phyloP scores from a whole-genome alignment of 2,888 invertebrate species.

The Apantesis nais region DNA sequence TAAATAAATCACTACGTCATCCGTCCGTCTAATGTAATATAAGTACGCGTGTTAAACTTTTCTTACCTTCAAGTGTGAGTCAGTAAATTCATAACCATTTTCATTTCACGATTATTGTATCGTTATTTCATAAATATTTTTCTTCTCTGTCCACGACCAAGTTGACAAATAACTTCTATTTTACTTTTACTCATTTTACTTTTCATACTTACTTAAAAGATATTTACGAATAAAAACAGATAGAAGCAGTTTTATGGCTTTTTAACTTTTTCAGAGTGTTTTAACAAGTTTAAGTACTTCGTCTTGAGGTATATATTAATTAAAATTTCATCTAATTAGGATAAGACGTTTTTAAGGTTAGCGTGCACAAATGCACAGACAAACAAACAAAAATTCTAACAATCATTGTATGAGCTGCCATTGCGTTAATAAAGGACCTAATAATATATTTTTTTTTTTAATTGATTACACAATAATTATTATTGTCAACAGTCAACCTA shows the following conservation, averaged over 20 bases:
- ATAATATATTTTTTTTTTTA: too few relatives aligned
- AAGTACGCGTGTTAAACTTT: too few relatives aligned
- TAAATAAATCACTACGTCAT: too few relatives aligned
- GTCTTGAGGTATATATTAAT: neutral
- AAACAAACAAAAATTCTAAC: too few relatives aligned
- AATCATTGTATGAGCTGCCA: too few relatives aligned
- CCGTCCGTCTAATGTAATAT: too few relatives aligned
- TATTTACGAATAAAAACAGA: neutral
- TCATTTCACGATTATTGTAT: neutral
- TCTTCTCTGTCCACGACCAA: neutral
- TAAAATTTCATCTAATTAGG: too few relatives aligned
- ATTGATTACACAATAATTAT: too few relatives aligned
- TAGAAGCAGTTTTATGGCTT: neutral
- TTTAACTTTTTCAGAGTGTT: constrained; percentile 5
- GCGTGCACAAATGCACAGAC: too few relatives aligned
- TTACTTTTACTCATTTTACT: constrained; percentile 2
- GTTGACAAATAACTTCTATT: neutral
- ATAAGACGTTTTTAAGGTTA: too few relatives aligned
- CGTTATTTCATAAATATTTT: neutral
- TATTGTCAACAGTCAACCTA: too few relatives aligned
- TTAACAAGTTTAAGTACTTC: neutral
- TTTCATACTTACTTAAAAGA: neutral
- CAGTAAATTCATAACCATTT: neutral
- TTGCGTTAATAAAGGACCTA: too few relatives aligned
- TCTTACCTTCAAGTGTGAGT: neutral